A percentile compares a stretch with the other conserved stretches of the same genome.
Conservation (phyloP, 2,797 vertebrate species). For the Saxicola maurus region DNA sequence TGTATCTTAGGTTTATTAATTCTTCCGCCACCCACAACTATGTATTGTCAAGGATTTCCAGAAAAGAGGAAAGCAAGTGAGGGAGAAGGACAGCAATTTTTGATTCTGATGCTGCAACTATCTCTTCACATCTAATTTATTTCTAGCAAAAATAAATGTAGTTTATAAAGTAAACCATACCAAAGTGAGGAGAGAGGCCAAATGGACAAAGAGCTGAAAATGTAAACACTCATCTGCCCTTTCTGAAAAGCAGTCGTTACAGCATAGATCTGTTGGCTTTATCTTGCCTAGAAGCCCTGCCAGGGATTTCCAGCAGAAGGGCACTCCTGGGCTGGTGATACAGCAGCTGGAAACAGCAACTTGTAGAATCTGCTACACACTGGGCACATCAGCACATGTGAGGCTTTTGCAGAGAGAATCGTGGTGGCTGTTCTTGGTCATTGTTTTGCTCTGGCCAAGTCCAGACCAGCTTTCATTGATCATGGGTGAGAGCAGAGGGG, state of each 20-base stretch:
- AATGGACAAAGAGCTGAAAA: background rate
- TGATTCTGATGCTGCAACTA: background rate
- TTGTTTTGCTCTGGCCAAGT: background rate
- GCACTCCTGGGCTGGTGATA: background rate
- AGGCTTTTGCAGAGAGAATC: background rate
- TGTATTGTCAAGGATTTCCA: background rate
- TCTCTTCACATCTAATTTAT: conserved; percentile 14
- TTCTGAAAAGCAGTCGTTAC: background rate
- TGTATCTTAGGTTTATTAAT: background rate
- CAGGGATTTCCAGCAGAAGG: background rate
- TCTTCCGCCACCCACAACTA: background rate
- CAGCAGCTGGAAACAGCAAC: background rate
- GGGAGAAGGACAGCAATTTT: background rate
- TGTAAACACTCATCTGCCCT: background rate
- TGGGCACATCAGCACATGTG: background rate
- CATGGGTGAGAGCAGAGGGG: background rate
- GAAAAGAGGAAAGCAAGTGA: background rate
- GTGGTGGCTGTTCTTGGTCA: background rate
- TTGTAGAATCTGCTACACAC: background rate
- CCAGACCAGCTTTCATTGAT: background rate
- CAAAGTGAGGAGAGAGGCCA: background rate
- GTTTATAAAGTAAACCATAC: background rate
- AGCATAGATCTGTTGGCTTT: background rate
- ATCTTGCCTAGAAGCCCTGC: background rate
- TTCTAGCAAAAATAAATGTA: background rate